Evolutionary conservation across 1,140 invertebrate genomes (phyloP), one percentile per base, ranked within the genome.

Genomic region (Nixonia krombeini): DNA sequence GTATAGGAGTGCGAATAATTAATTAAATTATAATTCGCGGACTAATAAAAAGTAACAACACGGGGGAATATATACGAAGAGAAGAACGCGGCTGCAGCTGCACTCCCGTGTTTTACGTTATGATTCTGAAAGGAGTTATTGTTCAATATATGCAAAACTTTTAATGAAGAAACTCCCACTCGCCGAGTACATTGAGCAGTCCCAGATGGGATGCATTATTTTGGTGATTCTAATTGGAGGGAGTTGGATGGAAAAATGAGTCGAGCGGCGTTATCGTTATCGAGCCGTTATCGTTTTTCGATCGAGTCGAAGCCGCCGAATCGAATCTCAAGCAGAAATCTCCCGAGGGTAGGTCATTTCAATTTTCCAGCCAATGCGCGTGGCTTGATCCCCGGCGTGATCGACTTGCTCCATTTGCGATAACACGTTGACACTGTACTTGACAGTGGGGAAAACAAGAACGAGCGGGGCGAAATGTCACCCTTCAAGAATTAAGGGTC

Each of bases 301-400:
- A 68, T 70, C 58, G 61, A 65, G 61, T 55, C 51, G 59, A 62
- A 40, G 51, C 70, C 25, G 56, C 56, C 41, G 58, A 67, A 67
- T 67, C 63, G 58, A 72, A 56, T 64, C 63, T 72, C 55, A 56
- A 69, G 62, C 61, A 51, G 50, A 59, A 72, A 68, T 57, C 70
- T 62, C 65, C 68, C 47, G 61, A 70, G 68, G 68, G 65, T 59
- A 72, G 70, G 70, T 72, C 70, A 72, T 72, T 72, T 72, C 65
- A 69, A 72, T 72, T 72, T 72, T 69, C 61, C 58, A 65, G 64
- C 58, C 64, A 65, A 72, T 69, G 57, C 70, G 55, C 62, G 57
- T 69, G 49, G 59, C 61, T 72, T 56, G 56, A 72, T 56, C 55
- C 62, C 59, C 61, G 57, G 64, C 65, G 53, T 61, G 63, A 70